Base-by-base conservation (phyloP, 2,888 invertebrate genomes). In the Synanthedon vespiformis region DNA sequence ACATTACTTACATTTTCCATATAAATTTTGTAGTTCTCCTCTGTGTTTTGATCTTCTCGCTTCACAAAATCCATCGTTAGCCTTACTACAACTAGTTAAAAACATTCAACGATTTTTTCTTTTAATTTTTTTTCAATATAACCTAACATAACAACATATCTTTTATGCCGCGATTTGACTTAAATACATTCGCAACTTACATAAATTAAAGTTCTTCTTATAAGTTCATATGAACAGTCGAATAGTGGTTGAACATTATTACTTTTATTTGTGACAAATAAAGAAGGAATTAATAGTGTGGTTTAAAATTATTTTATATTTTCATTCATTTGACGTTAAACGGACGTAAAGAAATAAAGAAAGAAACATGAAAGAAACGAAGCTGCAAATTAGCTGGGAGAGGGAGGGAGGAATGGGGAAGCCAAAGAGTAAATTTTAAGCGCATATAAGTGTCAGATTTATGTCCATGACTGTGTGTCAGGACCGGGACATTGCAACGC, bases 11-110 rank as follows among this genome's bases (percentile, higher is more conserved):
- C 86, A 55, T 71, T 82, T 53, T 86, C 84, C 61, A 82, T 62
- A 53, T 83, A 86, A 52, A 70, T 70, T 57, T 83, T 85, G 56
- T 84, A 84, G 55, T 67, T 74, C 11, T 83, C 85, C 54, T 85
- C 83, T 40, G 73, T 56, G 65, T 75, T 74, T 50, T 72, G 76
- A 18, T 83, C 85, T 67, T 85, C 85, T 52, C 83, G 69, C 65
- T 86, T 86, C 55, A 86, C 85, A 61, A 77, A 85, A 77, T 86
- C 85, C 86, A 86, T 85, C 53, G 55, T 68, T 53, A 52, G 49
- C 54, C 12, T 40, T 34, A 10, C 34, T 22, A 22, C 5, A 22
- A 22, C 22, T 51, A 34, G n/a, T 14, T 40, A 16, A 40, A 10
- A 18, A 13, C 41, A 40, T 40, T 13, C 16, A 12, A 27, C 41